Conservation (phyloP, 2,888 invertebrate genomes). For the Nymphalis polychloros region DNA sequence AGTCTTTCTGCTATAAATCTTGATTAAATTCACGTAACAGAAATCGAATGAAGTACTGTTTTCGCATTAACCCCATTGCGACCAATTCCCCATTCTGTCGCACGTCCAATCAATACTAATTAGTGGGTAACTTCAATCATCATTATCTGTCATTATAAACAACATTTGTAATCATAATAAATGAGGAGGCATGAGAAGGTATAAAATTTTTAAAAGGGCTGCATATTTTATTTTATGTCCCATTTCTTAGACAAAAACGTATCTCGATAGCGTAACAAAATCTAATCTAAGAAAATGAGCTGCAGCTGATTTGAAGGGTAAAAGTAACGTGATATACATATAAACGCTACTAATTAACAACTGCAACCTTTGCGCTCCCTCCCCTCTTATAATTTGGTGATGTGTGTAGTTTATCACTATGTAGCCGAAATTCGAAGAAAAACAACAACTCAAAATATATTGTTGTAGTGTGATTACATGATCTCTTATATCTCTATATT, state of each 20-base stretch:
- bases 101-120: slow-evolving; percentile 27
- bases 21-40: slow-evolving; percentile 19
- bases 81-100: slow-evolving; percentile 28
- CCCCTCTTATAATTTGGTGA: slow-evolving; percentile 31
- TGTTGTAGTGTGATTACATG: no score
- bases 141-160: slow-evolving; percentile 23
- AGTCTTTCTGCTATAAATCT: slow-evolving; percentile 22
- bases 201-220: slow-evolving; percentile 10
- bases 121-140: slow-evolving; percentile 24
- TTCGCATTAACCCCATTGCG: slow-evolving; percentile 34
- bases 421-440: no score
- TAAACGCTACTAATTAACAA: slow-evolving; percentile 50
- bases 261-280: no score
- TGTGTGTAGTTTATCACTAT: no score
- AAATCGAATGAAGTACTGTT: slow-evolving; percentile 31
- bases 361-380: slow-evolving; percentile 46
- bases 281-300: background rate
- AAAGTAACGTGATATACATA: slow-evolving; percentile 28
- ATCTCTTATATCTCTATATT: background rate
- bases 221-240: background rate
- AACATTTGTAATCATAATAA: slow-evolving; percentile 15
- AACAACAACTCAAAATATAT: no score
- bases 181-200: slow-evolving; percentile 25
- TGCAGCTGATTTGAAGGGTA: background rate
- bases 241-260: no score